Evolutionary conservation across 1,140 invertebrate species (phyloP).

Genomic region (Gonatopus flavifemur): DNA sequence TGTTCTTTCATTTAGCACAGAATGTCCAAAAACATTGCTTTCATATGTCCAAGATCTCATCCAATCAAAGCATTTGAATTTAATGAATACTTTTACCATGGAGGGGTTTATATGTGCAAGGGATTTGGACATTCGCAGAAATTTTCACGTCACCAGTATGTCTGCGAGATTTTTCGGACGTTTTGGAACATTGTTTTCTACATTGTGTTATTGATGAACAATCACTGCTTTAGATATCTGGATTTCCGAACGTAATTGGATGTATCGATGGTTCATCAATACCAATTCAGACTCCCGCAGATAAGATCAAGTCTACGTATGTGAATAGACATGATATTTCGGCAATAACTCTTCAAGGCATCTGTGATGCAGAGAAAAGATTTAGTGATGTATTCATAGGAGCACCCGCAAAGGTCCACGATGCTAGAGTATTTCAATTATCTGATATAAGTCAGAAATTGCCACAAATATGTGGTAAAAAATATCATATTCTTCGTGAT

Average conservation of each 20-base stretch:
- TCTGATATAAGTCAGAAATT: conserved; percentile 20
- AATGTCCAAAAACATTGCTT: background rate
- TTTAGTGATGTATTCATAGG: conserved; percentile 37
- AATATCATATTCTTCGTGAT: conserved; percentile 41
- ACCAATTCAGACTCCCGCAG: background rate
- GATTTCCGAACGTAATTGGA: background rate
- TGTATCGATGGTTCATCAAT: background rate
- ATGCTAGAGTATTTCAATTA: conserved; percentile 29
- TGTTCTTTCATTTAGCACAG: background rate
- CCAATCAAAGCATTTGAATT: no score
- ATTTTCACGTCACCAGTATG: background rate
- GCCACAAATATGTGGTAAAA: conserved; percentile 3
- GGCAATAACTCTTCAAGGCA: conserved; percentile 9
- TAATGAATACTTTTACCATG: background rate
- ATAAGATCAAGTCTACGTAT: conserved; percentile 7
- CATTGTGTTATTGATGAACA: background rate
- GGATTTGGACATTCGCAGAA: background rate
- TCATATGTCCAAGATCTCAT: no score
- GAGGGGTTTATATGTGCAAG: no score
- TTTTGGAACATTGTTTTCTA: background rate
- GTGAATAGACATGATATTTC: conserved; percentile 7
- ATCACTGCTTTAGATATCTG: background rate
- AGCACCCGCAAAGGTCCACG: conserved; percentile 33
- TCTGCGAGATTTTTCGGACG: background rate
- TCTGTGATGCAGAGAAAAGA: conserved; percentile 10